Evolutionary conservation across 2,888 invertebrate species (phyloP), one percentile per base, ranked within the genome.

Genomic region (Eudemis profundana): DNA sequence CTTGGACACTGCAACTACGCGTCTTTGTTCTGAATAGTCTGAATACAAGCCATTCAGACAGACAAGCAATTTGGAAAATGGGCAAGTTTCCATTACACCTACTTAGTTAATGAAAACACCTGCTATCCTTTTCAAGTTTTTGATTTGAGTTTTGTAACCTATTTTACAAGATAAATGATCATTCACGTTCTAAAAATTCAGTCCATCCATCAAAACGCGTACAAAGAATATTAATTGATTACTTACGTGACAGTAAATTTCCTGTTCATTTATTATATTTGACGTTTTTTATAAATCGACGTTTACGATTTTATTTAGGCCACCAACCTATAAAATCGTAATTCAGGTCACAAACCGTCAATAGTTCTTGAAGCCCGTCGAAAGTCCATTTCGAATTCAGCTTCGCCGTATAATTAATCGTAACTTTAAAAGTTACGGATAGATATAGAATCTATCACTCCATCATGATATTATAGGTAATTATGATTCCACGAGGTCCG

Each of bases 111-210:
- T 27, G 5, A 27, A 1, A 27, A 27, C 15, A 42, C 12, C 7
- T n/a, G n/a, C n/a, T 14, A 27, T 36, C 19, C 27, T 17, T 50
- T 36, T 19, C 12, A 8, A 8, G 33, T 33, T 33, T 36, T 29
- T 19, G 19, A 50, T 50, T 38, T 4, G 14, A 40, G n/a, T 38
- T 53, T 10, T 2, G 14, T 53, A 53, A 53, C 51, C 27, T 17
- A 54, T 60, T 50, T 49, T 33, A 56, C 15, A 63, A 33, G 63
- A 56, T 63, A 33, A 49, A 63, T 63, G 40, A 63, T 29, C 36
- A 47, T 56, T 56, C 15, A 14, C 38, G 23, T 46, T 17, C 17
- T 40, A 54, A 29, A 54, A 54, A 47, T 49, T 40, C 14, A 47
- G 62, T 54, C 40, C 47, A 56, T 63, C 56, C 40, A 63, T 63